Percentiles rank a stretch among this genome's conserved stretches.
Conservation (phyloP, 2,888 invertebrate species). For the Eumacrocentrus americanus region DNA sequence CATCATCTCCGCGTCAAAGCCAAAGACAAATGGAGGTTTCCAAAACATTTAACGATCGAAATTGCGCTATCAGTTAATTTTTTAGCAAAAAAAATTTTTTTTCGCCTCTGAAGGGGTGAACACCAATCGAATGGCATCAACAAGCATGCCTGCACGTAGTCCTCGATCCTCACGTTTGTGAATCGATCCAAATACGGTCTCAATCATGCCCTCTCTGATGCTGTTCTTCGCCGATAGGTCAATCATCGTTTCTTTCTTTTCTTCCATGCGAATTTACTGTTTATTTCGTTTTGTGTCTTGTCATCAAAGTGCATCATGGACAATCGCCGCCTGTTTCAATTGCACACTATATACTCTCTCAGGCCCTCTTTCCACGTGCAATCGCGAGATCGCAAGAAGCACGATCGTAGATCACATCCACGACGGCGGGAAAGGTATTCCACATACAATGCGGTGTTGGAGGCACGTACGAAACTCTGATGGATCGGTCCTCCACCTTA, state of each 20-base stretch:
- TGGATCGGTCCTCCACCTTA: background rate
- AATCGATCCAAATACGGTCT: slow-evolving; percentile 44
- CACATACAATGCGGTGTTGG: background rate
- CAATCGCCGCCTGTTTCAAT: slow-evolving; percentile 14
- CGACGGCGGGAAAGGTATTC: slow-evolving; percentile 1
- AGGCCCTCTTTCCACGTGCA: background rate
- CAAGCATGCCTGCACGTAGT: background rate
- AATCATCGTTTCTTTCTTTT: slow-evolving; percentile 31
- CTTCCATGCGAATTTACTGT: slow-evolving; percentile 16
- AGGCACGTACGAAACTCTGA: slow-evolving; percentile 3
- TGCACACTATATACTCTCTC: slow-evolving; percentile 5
- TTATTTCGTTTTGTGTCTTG: slow-evolving; percentile 14
- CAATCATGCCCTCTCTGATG: slow-evolving; percentile 40
- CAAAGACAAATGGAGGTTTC: background rate
- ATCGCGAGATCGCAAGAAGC: background rate
- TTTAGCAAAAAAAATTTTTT: background rate
- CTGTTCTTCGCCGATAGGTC: slow-evolving; percentile 38
- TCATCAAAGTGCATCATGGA: background rate
- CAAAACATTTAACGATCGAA: background rate
- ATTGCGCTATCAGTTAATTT: background rate
- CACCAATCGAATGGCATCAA: background rate
- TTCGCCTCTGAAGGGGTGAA: background rate
- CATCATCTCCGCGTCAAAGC: background rate
- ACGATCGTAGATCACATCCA: slow-evolving; percentile 12
- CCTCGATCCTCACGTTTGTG: slow-evolving; percentile 22